Base-by-base conservation (phyloP, 2,888 invertebrate species). In the Pheosia tremula region DNA sequence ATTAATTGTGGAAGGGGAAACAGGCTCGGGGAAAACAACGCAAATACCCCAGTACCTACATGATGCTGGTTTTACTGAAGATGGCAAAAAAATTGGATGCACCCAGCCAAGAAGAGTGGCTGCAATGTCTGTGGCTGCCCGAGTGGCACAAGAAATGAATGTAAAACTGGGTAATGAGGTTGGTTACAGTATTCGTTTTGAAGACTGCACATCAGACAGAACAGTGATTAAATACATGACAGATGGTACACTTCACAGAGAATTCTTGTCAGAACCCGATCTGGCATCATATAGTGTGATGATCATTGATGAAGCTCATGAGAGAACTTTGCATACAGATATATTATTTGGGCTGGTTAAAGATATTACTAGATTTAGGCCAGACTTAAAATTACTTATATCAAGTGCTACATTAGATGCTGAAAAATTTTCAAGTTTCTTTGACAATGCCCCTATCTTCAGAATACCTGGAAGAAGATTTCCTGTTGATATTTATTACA, bases 221-320 rank as follows among this genome's bases (percentile, higher is more conserved):
- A 99, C 99, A 7, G 94, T 98, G 36, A 95, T 99, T 57, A 99
- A 99, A 89, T 99, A 99, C 84, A 99, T 99, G 99, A 99, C 99
- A 43, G 99, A 99, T 90, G 99, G 99, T 80, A 99, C 99, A 82
- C 90, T 99, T 54, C 97, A 99, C 71, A 94, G 99, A 80, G 99
- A 99, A 91, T 99, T 99, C 87, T 94, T 99, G 3, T 97, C 98
- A 54, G 99, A 99, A 88, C 99, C 99, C 0, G 99, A 99, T 93
- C 94, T 99, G 62, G 97, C 96, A 53, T 97, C 98, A 3, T 99
- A 99, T 89, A 98, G 98, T 93, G 99, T 99, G 0, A 98, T 99
- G 97, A 99, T 99, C 63, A 98, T 99, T 83, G 99, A 99, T 88
- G 99, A 99, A 94, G 99, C 99, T 68, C 99, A 99, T 91, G 99